Percentiles rank a stretch among this genome's conserved stretches.
phyloP scores from a whole-genome alignment of 2,113 vertebrate genomes.

The Oryzias javanicus region DNA sequence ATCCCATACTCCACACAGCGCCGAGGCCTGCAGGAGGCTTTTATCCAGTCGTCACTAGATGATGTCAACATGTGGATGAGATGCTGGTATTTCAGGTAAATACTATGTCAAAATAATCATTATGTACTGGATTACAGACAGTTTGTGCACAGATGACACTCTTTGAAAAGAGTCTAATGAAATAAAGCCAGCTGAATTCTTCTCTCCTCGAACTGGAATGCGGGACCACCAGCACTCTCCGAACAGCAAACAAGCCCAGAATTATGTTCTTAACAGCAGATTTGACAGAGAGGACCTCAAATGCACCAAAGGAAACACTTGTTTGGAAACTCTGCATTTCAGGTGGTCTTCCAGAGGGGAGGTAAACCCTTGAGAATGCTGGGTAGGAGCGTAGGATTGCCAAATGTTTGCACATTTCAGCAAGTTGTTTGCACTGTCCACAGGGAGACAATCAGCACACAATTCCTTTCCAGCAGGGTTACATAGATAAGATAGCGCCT shows the following conservation, averaged over 20 bases:
- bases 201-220: neutral
- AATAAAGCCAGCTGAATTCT: neutral
- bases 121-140: neutral
- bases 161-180: neutral
- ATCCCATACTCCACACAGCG: slow-evolving; percentile 25
- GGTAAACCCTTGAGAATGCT: slow-evolving; percentile 34
- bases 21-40: slow-evolving; percentile 26
- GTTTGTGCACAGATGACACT: neutral
- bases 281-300: slow-evolving; percentile 31
- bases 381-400: slow-evolving; percentile 39
- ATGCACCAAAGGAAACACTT: slow-evolving; percentile 48
- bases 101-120: neutral
- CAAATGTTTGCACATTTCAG: slow-evolving; percentile 72
- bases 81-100: neutral
- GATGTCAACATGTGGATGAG: slow-evolving; percentile 5
- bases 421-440: slow-evolving; percentile 73
- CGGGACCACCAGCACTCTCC: slow-evolving; percentile 32
- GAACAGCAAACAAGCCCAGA: slow-evolving; percentile 38
- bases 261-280: slow-evolving; percentile 34
- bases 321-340: slow-evolving; percentile 47
- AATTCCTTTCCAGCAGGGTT: slow-evolving; percentile 65
- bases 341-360: slow-evolving; percentile 52
- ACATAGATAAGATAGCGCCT: slow-evolving; percentile 65
- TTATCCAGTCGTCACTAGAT: slow-evolving; percentile 3
- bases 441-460: slow-evolving; percentile 70